These are phyloP conservation scores for Syngnathus scovelli DNA, from an alignment of 2,113 vertebrate genomes.

Conservation along the genomic window DNA sequence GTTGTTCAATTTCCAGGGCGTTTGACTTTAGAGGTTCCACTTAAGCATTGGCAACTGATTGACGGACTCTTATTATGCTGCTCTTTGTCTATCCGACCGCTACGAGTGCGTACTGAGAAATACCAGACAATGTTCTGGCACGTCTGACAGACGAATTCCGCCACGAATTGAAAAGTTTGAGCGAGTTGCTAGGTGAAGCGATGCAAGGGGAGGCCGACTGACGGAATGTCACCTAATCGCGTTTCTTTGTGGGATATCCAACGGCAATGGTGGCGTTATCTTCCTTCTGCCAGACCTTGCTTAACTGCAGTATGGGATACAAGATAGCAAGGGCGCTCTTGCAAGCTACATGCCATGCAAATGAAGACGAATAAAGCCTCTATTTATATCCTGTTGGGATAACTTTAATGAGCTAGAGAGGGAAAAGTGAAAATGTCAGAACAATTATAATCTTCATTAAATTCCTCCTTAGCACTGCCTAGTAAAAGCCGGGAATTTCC, in stretches of 20 bases:
- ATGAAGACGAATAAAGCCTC: constrained; percentile 15
- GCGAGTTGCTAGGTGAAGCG: constrained; percentile 20
- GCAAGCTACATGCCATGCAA: constrained; percentile 22
- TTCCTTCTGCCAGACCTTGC: constrained; percentile 38
- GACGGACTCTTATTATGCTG: constrained; percentile 24
- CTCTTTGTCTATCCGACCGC: constrained; percentile 34
- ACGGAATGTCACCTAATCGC: constrained; percentile 28
- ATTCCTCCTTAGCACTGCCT: neutral
- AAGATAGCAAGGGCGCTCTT: constrained; percentile 30
- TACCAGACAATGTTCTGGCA: constrained; percentile 49
- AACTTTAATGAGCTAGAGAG: constrained; percentile 11
- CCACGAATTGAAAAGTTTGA: constrained; percentile 43
- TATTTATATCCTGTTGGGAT: constrained; percentile 19
- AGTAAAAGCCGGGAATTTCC: neutral
- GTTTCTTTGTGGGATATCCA: constrained; percentile 45
- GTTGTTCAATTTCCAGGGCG: neutral
- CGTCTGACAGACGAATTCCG: neutral
- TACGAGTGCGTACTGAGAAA: constrained; percentile 19
- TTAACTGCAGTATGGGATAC: constrained; percentile 32
- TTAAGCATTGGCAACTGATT: constrained; percentile 23
- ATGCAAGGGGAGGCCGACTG: constrained; percentile 9
- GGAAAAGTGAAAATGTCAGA: constrained; percentile 21
- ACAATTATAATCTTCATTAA: constrained; percentile 6
- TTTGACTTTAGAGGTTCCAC: neutral
- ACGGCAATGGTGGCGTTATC: constrained; percentile 48